Conservation (phyloP, 35 echinoderm and acorn worm species). For the Heliocidaris tuberculata region DNA sequence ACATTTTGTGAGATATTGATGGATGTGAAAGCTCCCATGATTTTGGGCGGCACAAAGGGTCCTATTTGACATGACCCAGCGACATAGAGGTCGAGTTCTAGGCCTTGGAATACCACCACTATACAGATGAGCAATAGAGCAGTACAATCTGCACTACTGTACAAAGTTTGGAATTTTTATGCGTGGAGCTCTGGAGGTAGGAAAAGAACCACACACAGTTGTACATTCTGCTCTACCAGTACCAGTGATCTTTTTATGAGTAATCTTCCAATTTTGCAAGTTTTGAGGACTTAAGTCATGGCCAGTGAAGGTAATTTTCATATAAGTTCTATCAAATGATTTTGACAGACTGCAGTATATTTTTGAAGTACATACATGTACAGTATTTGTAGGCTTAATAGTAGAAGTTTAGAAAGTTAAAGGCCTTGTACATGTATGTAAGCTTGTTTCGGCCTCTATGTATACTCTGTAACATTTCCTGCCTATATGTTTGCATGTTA, state of each 20-base stretch:
- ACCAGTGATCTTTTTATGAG: neutral
- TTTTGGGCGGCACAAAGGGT: neutral
- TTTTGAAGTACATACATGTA: too few species aligned
- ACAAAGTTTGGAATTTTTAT: neutral
- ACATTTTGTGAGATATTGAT: neutral
- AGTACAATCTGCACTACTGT: neutral
- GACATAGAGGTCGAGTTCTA: neutral
- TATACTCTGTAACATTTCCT: neutral
- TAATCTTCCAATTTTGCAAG: neutral
- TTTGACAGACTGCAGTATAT: neutral
- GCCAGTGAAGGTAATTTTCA: neutral
- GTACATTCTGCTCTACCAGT: neutral
- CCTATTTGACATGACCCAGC: neutral
- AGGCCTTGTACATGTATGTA: neutral
- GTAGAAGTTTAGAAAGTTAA: neutral
- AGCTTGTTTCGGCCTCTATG: neutral
- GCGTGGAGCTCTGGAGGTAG: neutral
- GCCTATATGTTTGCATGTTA: neutral
- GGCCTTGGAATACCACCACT: neutral
- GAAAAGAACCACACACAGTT: neutral
- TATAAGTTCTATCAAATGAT: neutral
- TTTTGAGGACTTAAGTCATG: neutral
- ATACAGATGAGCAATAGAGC: neutral
- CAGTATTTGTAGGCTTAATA: neutral
- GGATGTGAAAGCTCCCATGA: neutral